phyloP scores from a whole-genome alignment of 1,140 invertebrate genomes.

The Lethocerus indicus region DNA sequence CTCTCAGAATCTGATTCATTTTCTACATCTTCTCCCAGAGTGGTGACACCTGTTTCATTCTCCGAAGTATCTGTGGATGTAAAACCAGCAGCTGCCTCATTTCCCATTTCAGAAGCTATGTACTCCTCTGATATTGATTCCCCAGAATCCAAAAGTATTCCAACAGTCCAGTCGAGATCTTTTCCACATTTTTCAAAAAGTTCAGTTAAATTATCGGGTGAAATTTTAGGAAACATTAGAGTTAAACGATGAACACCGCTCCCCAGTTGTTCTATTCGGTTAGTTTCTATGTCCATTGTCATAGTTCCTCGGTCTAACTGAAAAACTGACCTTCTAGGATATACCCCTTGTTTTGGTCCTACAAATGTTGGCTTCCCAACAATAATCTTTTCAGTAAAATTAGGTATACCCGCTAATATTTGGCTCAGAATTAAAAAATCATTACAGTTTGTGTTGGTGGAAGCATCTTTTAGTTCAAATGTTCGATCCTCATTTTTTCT shows the following conservation, averaged over 20 bases:
- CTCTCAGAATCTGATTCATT: not conserved
- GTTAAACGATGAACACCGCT: constrained; percentile 24
- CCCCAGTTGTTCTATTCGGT: not conserved
- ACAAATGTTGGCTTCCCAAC: not conserved
- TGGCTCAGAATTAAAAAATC: constrained; percentile 9
- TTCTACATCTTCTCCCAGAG: not conserved
- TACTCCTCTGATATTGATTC: constrained; percentile 17
- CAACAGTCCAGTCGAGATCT: constrained; percentile 55
- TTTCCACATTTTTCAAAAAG: constrained; percentile 54
- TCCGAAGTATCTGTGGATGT: not conserved
- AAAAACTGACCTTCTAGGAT: constrained; percentile 9
- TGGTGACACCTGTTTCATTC: not conserved
- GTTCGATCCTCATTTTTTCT: too few species aligned
- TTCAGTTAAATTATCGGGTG: constrained; percentile 31
- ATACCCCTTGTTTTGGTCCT: not conserved
- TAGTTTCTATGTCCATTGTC: constrained; percentile 27
- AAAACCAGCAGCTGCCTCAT: not conserved
- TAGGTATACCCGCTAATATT: not conserved
- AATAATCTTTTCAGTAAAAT: not conserved
- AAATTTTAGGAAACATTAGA: constrained; percentile 46
- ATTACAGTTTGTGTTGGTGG: constrained; percentile 10
- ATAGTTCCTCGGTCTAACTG: constrained; percentile 45
- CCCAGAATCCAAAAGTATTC: constrained; percentile 43
- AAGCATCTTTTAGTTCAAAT: not conserved
- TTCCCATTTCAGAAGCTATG: not conserved